phyloP scores from a whole-genome alignment of 2,888 invertebrate genomes.

The Pheosia tremula region DNA sequence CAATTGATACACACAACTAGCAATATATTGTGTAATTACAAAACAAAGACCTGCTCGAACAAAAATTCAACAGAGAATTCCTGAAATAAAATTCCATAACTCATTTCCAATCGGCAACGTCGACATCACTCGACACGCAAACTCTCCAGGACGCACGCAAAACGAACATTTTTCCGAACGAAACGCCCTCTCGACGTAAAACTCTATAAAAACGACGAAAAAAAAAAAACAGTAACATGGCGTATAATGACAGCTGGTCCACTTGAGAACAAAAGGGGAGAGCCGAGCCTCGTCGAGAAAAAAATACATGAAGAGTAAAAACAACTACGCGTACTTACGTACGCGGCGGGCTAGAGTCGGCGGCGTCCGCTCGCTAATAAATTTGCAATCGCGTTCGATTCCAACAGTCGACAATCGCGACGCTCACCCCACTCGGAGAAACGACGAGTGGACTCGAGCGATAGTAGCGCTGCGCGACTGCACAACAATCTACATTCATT shows the following conservation, averaged over 20 bases:
- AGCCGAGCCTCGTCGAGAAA: slow-evolving; percentile 81
- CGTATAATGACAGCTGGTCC: slow-evolving; percentile 86
- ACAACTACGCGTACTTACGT: slow-evolving; percentile 76
- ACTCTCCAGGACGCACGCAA: slow-evolving; percentile 81
- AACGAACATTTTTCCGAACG: slow-evolving; percentile 83
- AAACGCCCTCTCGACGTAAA: slow-evolving; percentile 81
- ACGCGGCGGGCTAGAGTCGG: slow-evolving; percentile 55
- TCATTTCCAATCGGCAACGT: slow-evolving; percentile 74
- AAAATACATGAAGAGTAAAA: slow-evolving; percentile 82
- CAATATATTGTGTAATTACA: slow-evolving; percentile 18
- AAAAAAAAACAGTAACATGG: slow-evolving; percentile 83
- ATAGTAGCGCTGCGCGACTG: slow-evolving; percentile 39
- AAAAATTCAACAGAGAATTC: slow-evolving; percentile 57
- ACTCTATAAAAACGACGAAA: slow-evolving; percentile 84
- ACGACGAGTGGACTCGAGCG: slow-evolving; percentile 57
- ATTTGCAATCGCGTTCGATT: slow-evolving; percentile 81
- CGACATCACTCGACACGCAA: slow-evolving; percentile 79
- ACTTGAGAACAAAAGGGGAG: slow-evolving; percentile 85
- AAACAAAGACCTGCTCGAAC: slow-evolving; percentile 57
- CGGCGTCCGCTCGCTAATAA: slow-evolving; percentile 75
- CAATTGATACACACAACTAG: not conserved
- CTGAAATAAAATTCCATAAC: slow-evolving; percentile 72
- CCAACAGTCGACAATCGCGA: slow-evolving; percentile 56
- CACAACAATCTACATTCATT: slow-evolving; percentile 44
- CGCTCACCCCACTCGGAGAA: slow-evolving; percentile 48